These are phyloP conservation scores for Crematogaster levior DNA, from an alignment of 2,888 invertebrate species.

Conservation along the genomic window DNA sequence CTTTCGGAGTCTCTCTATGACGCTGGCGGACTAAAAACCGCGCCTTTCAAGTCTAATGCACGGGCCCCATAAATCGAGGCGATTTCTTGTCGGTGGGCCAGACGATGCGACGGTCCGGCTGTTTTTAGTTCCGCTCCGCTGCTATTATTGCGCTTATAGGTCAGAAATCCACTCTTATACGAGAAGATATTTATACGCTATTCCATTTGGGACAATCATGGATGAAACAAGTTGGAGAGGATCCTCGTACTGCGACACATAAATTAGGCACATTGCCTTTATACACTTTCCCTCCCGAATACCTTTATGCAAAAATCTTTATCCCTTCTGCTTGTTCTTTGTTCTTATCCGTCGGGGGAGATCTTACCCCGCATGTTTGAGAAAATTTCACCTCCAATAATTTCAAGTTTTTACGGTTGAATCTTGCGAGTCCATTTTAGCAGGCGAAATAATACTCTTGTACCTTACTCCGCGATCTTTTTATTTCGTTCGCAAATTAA, in stretches of 20 bases:
- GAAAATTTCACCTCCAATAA: slow-evolving; percentile 7
- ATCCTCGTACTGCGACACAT: slow-evolving; percentile 49
- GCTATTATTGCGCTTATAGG: slow-evolving; percentile 57
- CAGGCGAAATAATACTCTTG: not conserved
- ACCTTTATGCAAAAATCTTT: slow-evolving; percentile 46
- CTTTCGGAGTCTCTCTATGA: slow-evolving; percentile 33
- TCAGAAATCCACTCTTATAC: slow-evolving; percentile 52
- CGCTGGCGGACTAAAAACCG: slow-evolving; percentile 30
- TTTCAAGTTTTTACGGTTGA: slow-evolving; percentile 25
- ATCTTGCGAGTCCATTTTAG: not conserved
- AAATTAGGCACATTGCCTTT: slow-evolving; percentile 35
- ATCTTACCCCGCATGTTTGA: slow-evolving; percentile 15
- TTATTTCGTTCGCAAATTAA: slow-evolving; percentile 11
- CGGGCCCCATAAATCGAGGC: slow-evolving; percentile 57
- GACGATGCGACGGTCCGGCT: slow-evolving; percentile 51
- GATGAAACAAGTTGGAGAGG: slow-evolving; percentile 50
- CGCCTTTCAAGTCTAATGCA: slow-evolving; percentile 55
- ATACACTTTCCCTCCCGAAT: slow-evolving; percentile 24
- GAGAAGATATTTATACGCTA: slow-evolving; percentile 45
- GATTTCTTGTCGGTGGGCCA: slow-evolving; percentile 59
- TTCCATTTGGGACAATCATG: slow-evolving; percentile 54
- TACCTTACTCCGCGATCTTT: not conserved
- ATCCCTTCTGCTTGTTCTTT: slow-evolving; percentile 3
- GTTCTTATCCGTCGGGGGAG: slow-evolving; percentile 20
- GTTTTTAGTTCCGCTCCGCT: slow-evolving; percentile 54